Conservation (phyloP, 2,113 vertebrate genomes). For the Polyodon spathula region DNA sequence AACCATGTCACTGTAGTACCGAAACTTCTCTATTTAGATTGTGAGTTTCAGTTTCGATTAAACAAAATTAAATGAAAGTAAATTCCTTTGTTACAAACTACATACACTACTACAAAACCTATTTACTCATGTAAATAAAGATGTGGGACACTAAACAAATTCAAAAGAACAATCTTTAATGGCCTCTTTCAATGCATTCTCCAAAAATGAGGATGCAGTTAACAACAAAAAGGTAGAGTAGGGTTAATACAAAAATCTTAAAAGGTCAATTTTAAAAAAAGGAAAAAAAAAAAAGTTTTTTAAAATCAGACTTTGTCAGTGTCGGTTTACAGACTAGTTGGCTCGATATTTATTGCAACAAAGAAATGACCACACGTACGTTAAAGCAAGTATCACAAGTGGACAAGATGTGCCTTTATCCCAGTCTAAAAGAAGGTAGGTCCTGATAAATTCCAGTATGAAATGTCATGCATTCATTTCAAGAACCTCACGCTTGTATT, state of each 20-base stretch:
- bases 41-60: too few relatives aligned
- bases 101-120: not conserved
- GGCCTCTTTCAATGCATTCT: conserved; percentile 1
- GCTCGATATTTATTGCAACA: not conserved
- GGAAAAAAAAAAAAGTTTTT: not conserved
- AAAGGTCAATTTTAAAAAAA: conserved; percentile 7
- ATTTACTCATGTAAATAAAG: not conserved
- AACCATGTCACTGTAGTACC: too few relatives aligned
- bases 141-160: not conserved
- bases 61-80: too few relatives aligned
- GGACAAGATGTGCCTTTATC: not conserved
- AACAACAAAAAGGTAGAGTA: conserved; percentile 6
- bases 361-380: not conserved
- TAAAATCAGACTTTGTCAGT: not conserved
- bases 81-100: too few relatives aligned
- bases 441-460: not conserved
- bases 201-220: conserved; percentile 4
- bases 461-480: not conserved
- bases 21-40: too few relatives aligned
- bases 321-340: not conserved
- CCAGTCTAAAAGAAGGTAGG: not conserved
- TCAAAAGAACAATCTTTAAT: conserved; percentile 11
- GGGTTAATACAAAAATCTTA: conserved; percentile 4
- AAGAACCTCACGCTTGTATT: not conserved
- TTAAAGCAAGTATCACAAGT: not conserved